A percentile compares a stretch with the other conserved stretches of the same genome.
These are phyloP conservation scores for Trisateles emortualis DNA, from an alignment of 2,888 invertebrate species.

Conservation along the genomic window DNA sequence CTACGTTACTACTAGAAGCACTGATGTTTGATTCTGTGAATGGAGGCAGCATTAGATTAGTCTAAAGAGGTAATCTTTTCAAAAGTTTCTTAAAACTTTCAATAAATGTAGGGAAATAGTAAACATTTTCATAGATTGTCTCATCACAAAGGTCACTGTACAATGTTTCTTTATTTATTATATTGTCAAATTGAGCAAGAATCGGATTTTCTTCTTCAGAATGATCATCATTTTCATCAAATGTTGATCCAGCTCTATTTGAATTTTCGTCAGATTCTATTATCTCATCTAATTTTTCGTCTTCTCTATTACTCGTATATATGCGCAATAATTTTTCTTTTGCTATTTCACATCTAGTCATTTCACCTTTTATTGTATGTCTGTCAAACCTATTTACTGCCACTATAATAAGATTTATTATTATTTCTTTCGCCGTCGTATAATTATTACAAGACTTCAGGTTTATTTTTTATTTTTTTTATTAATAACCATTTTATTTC, in stretches of 20 bases:
- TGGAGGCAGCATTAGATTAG: slow-evolving; percentile 2
- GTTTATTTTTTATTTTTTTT: no score
- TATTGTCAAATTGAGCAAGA: not conserved
- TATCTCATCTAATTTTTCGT: no score
- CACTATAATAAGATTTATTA: no score
- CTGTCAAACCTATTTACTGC: no score
- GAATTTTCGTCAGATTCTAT: no score
- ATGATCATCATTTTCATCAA: not conserved
- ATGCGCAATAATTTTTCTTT: no score
- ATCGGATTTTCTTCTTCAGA: not conserved
- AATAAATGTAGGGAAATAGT: slow-evolving; percentile 10
- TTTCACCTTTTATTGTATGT: no score
- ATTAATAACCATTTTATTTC: slow-evolving; percentile 78
- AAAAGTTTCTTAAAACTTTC: slow-evolving; percentile 5
- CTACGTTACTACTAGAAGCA: slow-evolving; percentile 12
- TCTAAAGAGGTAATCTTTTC: slow-evolving; percentile 2
- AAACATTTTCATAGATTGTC: slow-evolving; percentile 12
- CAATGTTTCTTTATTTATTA: slow-evolving; percentile 11
- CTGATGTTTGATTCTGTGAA: not conserved
- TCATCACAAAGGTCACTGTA: slow-evolving; percentile 17
- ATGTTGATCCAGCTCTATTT: no score
- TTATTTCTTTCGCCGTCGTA: no score
- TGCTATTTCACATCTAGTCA: no score
- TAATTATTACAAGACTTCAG: no score
- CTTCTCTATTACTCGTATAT: no score